phyloP scores from a whole-genome alignment of 2,797 vertebrate species.

The Gallinago stenura region DNA sequence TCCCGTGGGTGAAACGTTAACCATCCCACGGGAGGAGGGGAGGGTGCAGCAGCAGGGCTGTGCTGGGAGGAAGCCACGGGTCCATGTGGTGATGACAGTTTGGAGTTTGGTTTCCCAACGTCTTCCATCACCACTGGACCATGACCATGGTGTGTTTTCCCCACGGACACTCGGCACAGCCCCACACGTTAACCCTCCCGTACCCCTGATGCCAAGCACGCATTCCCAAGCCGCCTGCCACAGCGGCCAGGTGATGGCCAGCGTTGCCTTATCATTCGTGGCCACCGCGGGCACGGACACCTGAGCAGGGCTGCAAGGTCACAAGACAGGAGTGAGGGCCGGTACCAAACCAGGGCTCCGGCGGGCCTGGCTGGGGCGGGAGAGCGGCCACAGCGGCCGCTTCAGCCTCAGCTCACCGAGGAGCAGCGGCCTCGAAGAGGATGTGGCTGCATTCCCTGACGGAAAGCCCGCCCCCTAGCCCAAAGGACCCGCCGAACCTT shows the following conservation, averaged over 20 bases:
- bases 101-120: fast-evolving
- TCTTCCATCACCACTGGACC: not conserved
- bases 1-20: not conserved
- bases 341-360: not conserved
- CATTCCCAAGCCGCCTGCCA: fast-evolving
- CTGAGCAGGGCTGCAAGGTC: not conserved
- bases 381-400: not conserved
- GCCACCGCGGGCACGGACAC: not conserved
- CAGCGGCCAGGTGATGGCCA: not conserved
- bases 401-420: not conserved
- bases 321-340: fast-evolving
- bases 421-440: not conserved
- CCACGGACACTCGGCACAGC: fast-evolving
- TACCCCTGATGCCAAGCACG: fast-evolving
- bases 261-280: not conserved
- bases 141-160: fast-evolving
- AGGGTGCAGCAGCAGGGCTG: not conserved
- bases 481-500: not conserved
- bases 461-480: not conserved
- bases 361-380: not conserved
- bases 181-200: fast-evolving
- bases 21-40: too few species aligned
- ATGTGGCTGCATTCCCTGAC: not conserved
- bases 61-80: fast-evolving
- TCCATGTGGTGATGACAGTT: fast-evolving